Evolutionary conservation across 2,888 invertebrate species (phyloP).

Genomic region (Augiades crinisus): DNA sequence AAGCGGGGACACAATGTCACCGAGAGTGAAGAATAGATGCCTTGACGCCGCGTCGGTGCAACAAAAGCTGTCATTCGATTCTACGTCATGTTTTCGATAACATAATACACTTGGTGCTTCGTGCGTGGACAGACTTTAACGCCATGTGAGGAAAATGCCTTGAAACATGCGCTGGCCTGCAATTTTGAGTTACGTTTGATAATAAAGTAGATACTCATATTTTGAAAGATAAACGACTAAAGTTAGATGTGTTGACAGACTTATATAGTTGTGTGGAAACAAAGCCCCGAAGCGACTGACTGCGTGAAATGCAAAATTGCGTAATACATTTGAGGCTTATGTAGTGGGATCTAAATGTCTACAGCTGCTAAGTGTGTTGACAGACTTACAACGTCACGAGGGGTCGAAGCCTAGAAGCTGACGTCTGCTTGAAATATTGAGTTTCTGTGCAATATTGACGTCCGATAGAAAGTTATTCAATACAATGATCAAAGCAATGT

Average conservation of each 20-base stretch:
- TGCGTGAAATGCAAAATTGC: too few species aligned
- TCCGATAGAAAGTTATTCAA: not conserved
- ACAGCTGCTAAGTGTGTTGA: not conserved
- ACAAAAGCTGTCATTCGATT: slow-evolving; percentile 38
- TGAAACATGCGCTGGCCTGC: not conserved
- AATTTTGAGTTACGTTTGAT: not conserved
- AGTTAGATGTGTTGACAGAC: too few species aligned
- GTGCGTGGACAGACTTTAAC: not conserved
- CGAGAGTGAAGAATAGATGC: slow-evolving; percentile 40
- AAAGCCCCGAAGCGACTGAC: too few species aligned
- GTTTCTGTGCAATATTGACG: too few species aligned
- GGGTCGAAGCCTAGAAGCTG: not conserved
- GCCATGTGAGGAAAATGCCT: not conserved
- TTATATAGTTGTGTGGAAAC: too few species aligned
- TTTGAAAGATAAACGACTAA: too few species aligned
- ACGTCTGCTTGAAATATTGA: not conserved
- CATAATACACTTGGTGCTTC: too few species aligned
- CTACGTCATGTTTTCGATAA: slow-evolving; percentile 45
- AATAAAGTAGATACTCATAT: too few species aligned
- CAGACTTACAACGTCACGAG: not conserved
- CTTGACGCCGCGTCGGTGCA: slow-evolving; percentile 40
- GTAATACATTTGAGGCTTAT: too few species aligned
- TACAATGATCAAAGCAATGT: too few species aligned
- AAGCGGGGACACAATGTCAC: slow-evolving; percentile 13
- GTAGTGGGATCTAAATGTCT: too few species aligned